Conservation (phyloP, 2,888 invertebrate genomes). For the Lycaena phlaeas region DNA sequence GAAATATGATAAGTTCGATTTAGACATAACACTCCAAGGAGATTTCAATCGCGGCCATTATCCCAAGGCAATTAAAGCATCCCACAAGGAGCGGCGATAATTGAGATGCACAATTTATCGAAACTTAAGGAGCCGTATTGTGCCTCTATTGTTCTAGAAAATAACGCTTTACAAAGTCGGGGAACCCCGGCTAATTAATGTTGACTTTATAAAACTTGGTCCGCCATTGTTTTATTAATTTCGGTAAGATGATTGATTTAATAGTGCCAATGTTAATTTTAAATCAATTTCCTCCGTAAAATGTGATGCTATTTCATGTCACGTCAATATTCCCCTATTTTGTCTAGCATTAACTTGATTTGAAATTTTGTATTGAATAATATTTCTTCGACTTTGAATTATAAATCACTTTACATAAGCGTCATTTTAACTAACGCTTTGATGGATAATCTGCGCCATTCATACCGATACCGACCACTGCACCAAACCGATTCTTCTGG, state of each 20-base stretch:
- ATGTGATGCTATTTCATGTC: no score
- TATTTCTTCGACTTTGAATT: no score
- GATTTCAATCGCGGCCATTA: neutral
- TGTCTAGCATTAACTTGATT: no score
- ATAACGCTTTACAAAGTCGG: conserved; percentile 15
- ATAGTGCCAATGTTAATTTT: neutral
- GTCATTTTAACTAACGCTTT: no score
- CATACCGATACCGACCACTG: no score
- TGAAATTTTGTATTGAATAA: no score
- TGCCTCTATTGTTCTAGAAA: conserved; percentile 18
- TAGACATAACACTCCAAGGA: neutral
- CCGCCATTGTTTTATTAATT: neutral
- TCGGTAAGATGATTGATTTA: conserved; percentile 1
- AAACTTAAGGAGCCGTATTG: conserved; percentile 20
- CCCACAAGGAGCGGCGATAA: conserved; percentile 13
- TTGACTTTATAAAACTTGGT: conserved; percentile 5
- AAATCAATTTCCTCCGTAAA: no score
- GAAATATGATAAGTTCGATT: no score
- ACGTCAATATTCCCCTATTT: no score
- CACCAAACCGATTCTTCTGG: no score
- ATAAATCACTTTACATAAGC: no score
- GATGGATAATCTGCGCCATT: no score
- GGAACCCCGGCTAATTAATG: conserved; percentile 9
- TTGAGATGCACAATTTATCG: conserved; percentile 21
- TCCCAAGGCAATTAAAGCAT: conserved; percentile 10